These are phyloP conservation scores for Thaumetopoea pityocampa DNA, from an alignment of 1,140 invertebrate species.

Conservation along the genomic window DNA sequence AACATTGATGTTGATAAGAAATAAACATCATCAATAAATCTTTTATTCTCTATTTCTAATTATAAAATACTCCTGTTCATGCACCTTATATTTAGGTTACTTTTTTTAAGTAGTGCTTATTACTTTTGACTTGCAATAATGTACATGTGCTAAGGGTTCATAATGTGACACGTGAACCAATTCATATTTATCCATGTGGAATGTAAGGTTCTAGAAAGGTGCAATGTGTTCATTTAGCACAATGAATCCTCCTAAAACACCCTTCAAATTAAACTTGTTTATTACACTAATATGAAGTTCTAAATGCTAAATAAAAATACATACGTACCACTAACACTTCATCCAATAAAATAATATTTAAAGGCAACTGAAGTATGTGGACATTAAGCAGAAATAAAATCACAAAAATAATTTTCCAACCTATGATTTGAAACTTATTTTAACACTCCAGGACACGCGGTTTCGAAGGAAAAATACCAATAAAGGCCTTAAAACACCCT, in stretches of 20 bases:
- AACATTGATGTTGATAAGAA: no score
- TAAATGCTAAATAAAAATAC: not conserved
- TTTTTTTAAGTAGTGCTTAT: no score
- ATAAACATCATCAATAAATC: no score
- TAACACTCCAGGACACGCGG: conserved; percentile 24
- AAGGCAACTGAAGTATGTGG: conserved; percentile 23
- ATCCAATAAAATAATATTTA: conserved; percentile 38
- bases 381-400: conserved; percentile 40
- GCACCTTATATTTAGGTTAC: no score
- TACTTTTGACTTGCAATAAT: no score
- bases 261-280: conserved; percentile 28
- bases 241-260: conserved; percentile 38
- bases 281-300: not conserved
- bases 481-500: not conserved
- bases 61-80: no score
- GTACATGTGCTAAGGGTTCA: no score
- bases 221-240: no score
- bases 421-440: conserved; percentile 39
- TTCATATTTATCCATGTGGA: no score
- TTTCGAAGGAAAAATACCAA: conserved; percentile 16
- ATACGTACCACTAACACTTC: conserved; percentile 54
- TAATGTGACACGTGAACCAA: no score
- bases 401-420: conserved; percentile 52
- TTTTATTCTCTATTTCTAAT: no score
- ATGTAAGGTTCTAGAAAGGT: no score